Conservation (phyloP, 1,140 invertebrate genomes). For the Scaptomyza pallida region DNA sequence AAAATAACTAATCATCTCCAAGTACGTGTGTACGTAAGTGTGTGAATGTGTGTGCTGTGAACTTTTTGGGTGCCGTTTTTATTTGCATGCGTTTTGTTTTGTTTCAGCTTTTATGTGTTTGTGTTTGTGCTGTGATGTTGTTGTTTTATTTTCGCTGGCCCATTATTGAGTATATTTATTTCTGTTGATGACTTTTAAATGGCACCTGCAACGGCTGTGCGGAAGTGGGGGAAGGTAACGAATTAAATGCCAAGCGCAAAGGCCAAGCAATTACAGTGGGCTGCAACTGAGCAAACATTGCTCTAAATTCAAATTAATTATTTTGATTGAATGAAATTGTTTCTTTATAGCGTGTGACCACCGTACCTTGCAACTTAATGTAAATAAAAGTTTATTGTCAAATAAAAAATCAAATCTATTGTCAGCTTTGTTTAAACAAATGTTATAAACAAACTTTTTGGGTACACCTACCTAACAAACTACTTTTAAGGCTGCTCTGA, state of each 20-base stretch:
- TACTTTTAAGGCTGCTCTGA: neutral
- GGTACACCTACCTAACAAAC: conserved; percentile 1
- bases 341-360: too few species aligned
- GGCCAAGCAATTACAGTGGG: conserved; percentile 17
- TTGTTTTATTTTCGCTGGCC: conserved; percentile 34
- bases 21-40: neutral
- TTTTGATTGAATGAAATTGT: too few species aligned
- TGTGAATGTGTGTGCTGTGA: conserved; percentile 25
- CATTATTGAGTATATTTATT: conserved; percentile 79
- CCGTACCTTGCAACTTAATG: neutral
- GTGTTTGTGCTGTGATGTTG: neutral
- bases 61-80: conserved; percentile 58
- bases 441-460: neutral
- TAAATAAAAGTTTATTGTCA: neutral
- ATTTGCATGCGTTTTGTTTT: conserved; percentile 60
- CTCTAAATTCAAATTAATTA: too few species aligned
- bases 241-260: conserved; percentile 30
- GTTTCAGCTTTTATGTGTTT: conserved; percentile 47
- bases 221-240: neutral
- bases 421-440: neutral
- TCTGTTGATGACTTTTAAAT: conserved; percentile 79
- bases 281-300: neutral
- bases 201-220: conserved; percentile 55
- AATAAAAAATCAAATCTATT: neutral
- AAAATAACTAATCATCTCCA: conserved; percentile 63